Evolutionary conservation across 2,888 invertebrate species (phyloP), one percentile per base, ranked within the genome.

Genomic region (Tetheella fluctuosa): DNA sequence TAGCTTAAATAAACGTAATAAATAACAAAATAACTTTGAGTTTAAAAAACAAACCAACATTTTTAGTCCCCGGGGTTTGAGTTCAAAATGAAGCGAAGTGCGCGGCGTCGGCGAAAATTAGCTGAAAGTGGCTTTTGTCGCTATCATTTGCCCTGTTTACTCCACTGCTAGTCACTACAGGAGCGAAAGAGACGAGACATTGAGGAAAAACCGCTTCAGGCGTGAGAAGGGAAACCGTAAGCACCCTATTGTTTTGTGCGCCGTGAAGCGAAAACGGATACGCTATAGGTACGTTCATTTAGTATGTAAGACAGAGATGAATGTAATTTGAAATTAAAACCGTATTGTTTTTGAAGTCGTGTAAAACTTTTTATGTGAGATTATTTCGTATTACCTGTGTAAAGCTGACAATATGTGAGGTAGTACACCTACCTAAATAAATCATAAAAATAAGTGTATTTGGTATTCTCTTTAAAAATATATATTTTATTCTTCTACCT

Each of bases 201-300:
- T 66, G 71, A 83, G 83, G 86, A 83, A 87, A 88, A 87, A 84
- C 81, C 81, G 86, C 90, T 90, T 86, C 85, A 88, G 89, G 90
- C 90, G 80, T 80, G 77, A 79, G 80, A 82, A 88, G 89, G 90
- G 90, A 89, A 88, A 83, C 85, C 80, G 81, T 86, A 84, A 89
- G 89, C 88, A 86, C 90, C 91, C 92, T 83, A 90, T 91, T 92
- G 91, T 92, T 92, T 91, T 89, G 87, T 81, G 84, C 86, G 83
- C 88, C 77, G 74, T 80, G 83, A 81, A 86, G 89, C 86, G 88
- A 82, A 84, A 88, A 86, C 79, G 78, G 76, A 80, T 48, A 20
- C 67, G 39, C 62, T 61, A 61, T 71, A n/a, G n/a, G n/a, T n/a
- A 80, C 77, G 75, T 78, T 79, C 77, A 73, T 76, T 74, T 73